phyloP scores from a whole-genome alignment of 2,797 vertebrate genomes.

The Anas acuta region DNA sequence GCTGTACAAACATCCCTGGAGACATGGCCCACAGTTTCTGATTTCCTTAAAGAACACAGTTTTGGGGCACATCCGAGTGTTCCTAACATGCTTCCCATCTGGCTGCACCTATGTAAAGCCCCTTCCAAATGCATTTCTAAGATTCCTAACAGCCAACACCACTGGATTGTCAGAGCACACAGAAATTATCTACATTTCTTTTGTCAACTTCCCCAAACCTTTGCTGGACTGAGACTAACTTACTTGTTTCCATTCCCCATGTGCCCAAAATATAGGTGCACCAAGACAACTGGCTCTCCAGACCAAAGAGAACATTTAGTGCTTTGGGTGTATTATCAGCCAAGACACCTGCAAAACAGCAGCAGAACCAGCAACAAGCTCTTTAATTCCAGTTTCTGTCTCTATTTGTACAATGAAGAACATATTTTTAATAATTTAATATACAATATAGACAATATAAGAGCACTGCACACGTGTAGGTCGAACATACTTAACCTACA shows the following conservation, averaged over 20 bases:
- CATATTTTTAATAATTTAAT: neutral
- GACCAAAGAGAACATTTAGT: neutral
- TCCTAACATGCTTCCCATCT: neutral
- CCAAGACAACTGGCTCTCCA: neutral
- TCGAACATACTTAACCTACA: neutral
- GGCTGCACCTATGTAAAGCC: neutral
- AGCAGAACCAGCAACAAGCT: neutral
- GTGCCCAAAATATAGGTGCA: neutral
- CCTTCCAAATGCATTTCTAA: neutral
- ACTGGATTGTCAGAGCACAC: neutral
- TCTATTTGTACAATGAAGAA: neutral
- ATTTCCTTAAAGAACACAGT: neutral
- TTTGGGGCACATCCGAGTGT: neutral
- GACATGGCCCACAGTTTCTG: neutral
- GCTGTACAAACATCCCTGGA: neutral
- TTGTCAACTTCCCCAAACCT: neutral
- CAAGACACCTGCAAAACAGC: neutral
- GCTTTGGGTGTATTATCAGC: neutral
- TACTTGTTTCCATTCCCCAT: neutral
- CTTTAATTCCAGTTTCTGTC: neutral
- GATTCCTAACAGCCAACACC: neutral
- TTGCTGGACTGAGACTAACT: neutral
- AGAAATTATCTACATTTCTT: neutral
- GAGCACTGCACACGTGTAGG: neutral
- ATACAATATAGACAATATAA: no score